Conservation (phyloP, 2,797 vertebrate genomes). For the Hypotaenidia philippensis region DNA sequence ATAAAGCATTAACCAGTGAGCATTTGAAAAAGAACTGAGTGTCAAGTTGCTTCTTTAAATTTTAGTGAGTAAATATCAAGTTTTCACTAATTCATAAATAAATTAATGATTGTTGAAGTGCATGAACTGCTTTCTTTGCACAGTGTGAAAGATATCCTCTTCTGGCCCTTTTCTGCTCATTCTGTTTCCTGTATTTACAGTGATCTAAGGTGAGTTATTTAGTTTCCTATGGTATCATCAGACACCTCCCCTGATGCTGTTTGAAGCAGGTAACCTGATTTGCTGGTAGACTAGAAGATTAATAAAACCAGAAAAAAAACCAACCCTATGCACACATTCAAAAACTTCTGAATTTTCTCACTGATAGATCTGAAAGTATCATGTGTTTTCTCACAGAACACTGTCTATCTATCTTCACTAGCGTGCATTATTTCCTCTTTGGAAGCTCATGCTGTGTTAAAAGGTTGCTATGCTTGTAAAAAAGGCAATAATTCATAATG, state of each 20-base stretch:
- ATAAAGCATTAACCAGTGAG: not conserved
- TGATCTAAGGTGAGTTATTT: not conserved
- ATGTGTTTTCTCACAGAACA: not conserved
- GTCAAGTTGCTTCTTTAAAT: not conserved
- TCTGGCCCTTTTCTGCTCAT: not conserved
- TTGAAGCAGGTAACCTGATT: not conserved
- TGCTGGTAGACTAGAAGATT: not conserved
- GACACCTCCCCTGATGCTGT: not conserved
- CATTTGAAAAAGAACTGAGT: not conserved
- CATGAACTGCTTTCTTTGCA: not conserved
- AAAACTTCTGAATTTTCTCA: slow-evolving; percentile 1
- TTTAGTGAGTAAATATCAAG: not conserved
- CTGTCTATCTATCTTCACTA: not conserved
- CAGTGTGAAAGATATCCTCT: not conserved
- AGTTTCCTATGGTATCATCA: not conserved
- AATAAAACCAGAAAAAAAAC: not conserved
- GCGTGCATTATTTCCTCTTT: not conserved
- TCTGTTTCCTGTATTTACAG: not conserved
- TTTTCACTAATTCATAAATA: slow-evolving; percentile 32
- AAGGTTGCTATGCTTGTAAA: not conserved
- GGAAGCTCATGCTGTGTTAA: not conserved
- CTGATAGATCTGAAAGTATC: not conserved
- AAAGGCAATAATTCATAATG: slow-evolving; percentile 15
- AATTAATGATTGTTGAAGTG: not conserved
- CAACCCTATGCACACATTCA: not conserved